A percentile compares a stretch with the other conserved stretches of the same genome.
Evolutionary conservation across 2,113 vertebrate species (phyloP).

Genomic region (Hipposideros armiger): DNA sequence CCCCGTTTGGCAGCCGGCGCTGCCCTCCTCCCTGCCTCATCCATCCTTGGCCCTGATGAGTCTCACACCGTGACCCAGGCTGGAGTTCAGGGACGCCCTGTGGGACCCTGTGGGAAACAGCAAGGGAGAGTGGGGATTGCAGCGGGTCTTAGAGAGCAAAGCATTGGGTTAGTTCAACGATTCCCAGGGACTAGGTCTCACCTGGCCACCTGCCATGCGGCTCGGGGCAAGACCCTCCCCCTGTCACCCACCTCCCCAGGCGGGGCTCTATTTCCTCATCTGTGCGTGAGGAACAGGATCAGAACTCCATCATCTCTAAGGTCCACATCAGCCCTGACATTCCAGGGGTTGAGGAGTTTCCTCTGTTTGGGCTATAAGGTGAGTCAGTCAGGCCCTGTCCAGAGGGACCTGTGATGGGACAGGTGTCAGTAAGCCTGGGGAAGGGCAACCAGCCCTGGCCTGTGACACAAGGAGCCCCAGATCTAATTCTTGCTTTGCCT

Average conservation of each 20-base stretch:
- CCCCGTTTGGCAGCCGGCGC: not conserved
- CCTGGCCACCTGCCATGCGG: not conserved
- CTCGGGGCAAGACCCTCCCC: not conserved
- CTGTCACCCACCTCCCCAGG: too few species aligned
- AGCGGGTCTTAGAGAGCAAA: too few species aligned
- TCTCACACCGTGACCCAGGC: not conserved
- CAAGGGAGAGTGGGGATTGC: too few species aligned
- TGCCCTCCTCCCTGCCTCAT: not conserved
- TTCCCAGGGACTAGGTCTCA: not conserved
- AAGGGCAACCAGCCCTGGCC: not conserved
- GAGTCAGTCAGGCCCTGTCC: not conserved
- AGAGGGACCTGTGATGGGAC: not conserved
- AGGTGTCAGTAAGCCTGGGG: not conserved
- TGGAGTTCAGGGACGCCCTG: not conserved
- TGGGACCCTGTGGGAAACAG: not conserved
- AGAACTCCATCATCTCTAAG: not conserved
- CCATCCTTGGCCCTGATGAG: not conserved
- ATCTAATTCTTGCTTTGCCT: not conserved
- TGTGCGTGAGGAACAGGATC: fast-evolving
- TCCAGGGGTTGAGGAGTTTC: not conserved
- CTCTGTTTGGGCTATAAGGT: not conserved
- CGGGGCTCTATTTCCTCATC: not conserved
- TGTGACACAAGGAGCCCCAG: not conserved
- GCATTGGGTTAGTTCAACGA: not conserved
- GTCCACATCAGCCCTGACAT: not conserved